These are phyloP conservation scores for Sciurus carolinensis DNA, from an alignment of 2,797 vertebrate species.

Conservation along the genomic window DNA sequence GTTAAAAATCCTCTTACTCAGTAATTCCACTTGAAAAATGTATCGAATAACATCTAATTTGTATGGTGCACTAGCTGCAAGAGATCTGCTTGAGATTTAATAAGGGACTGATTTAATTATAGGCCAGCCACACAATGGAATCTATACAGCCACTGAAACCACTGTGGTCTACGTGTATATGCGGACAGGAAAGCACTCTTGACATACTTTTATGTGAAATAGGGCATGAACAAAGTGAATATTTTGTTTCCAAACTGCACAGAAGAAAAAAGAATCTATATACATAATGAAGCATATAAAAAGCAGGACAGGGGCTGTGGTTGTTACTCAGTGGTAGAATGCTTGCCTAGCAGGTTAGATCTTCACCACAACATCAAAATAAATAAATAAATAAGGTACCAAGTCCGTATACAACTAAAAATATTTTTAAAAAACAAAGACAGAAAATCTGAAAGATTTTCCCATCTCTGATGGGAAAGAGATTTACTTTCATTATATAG, in stretches of 20 bases:
- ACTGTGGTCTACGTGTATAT: background rate
- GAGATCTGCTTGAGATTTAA: background rate
- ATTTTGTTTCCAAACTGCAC: background rate
- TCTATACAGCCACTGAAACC: background rate
- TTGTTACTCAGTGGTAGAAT: no score
- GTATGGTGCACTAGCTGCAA: background rate
- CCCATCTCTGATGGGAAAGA: background rate
- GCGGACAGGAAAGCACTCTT: background rate
- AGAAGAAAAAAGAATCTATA: background rate
- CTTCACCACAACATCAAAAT: no score
- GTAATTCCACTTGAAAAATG: background rate
- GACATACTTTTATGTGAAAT: background rate
- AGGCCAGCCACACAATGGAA: background rate
- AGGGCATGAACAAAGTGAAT: background rate
- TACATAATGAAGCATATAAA: background rate
- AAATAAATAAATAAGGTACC: no score
- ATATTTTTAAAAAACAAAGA: background rate
- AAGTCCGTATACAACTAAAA: no score
- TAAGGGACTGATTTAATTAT: background rate
- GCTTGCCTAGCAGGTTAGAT: no score
- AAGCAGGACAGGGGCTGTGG: background rate
- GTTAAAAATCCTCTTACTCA: background rate
- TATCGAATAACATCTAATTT: background rate
- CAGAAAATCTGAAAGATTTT: constrained; percentile 11
- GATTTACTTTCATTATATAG: background rate